These are phyloP conservation scores for Danio albolineatus DNA, from an alignment of 2,797 vertebrate species.

Conservation along the genomic window DNA sequence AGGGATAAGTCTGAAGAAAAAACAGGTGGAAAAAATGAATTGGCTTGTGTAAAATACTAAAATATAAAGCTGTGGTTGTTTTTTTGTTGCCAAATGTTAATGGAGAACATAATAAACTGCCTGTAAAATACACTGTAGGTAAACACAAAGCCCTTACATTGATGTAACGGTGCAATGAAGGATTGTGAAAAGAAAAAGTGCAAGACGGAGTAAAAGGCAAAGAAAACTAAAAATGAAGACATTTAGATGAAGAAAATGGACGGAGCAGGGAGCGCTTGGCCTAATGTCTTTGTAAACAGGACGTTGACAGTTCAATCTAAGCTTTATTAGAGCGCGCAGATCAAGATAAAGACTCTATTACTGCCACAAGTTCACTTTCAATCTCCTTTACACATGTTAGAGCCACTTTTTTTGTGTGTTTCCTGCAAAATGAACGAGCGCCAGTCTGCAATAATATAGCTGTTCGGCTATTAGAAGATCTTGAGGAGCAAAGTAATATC, in stretches of 20 bases:
- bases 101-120: background rate
- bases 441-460: slow-evolving; percentile 14
- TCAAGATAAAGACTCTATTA: slow-evolving; percentile 64
- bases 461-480: slow-evolving; percentile 23
- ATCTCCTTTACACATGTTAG: background rate
- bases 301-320: slow-evolving; percentile 77
- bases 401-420: slow-evolving; percentile 14
- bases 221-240: slow-evolving; percentile 70
- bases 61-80: background rate
- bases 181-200: slow-evolving; percentile 47
- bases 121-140: background rate
- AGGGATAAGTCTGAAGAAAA: background rate
- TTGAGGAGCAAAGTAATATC: slow-evolving; percentile 21
- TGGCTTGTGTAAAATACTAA: background rate
- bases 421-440: slow-evolving; percentile 6
- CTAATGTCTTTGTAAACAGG: slow-evolving; percentile 73
- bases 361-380: background rate
- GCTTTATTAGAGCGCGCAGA: slow-evolving; percentile 72
- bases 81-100: background rate
- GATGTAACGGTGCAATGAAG: slow-evolving; percentile 57
- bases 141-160: slow-evolving; percentile 19
- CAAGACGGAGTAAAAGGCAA: slow-evolving; percentile 64
- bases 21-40: background rate
- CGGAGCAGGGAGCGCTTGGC: slow-evolving; percentile 63
- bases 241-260: slow-evolving; percentile 65